phyloP scores from a whole-genome alignment of 2,797 vertebrate genomes.

The Tragopan temminckii region DNA sequence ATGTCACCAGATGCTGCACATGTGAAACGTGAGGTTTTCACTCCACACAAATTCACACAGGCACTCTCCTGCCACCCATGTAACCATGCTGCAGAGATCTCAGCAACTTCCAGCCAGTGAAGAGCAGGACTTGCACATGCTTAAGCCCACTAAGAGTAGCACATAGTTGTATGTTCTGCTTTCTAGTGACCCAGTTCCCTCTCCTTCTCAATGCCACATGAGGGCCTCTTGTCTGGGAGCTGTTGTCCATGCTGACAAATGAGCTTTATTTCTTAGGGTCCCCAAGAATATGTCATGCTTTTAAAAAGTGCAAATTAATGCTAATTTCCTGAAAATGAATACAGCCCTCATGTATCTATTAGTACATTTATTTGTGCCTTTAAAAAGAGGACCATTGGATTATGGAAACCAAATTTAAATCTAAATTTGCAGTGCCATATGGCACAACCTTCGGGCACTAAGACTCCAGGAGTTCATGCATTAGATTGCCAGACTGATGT shows the following conservation, averaged over 20 bases:
- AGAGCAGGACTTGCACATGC: not conserved
- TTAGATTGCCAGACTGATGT: slow-evolving; percentile 24
- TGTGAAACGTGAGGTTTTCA: not conserved
- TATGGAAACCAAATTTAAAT: slow-evolving; percentile 1
- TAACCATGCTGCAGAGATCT: not conserved
- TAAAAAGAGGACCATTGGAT: not conserved
- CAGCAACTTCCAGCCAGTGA: not conserved
- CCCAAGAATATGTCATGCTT: not conserved
- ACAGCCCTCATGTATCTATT: not conserved
- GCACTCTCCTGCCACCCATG: not conserved
- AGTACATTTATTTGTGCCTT: not conserved
- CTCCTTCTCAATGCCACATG: not conserved
- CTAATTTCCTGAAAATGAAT: not conserved
- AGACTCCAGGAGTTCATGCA: not conserved
- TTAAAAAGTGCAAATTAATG: not conserved
- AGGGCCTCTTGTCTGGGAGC: not conserved
- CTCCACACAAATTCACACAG: not conserved
- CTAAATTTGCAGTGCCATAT: slow-evolving; percentile 46
- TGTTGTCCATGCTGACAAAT: not conserved
- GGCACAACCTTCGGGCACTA: slow-evolving; percentile 35
- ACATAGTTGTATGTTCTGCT: too few species aligned
- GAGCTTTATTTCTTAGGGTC: not conserved
- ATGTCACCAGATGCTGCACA: not conserved
- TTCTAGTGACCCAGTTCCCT: not conserved
- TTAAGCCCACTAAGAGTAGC: not conserved